Evolutionary conservation across 53 echinoderm and acorn worm genomes (phyloP).

Genomic region (Glandiceps talaboti): DNA sequence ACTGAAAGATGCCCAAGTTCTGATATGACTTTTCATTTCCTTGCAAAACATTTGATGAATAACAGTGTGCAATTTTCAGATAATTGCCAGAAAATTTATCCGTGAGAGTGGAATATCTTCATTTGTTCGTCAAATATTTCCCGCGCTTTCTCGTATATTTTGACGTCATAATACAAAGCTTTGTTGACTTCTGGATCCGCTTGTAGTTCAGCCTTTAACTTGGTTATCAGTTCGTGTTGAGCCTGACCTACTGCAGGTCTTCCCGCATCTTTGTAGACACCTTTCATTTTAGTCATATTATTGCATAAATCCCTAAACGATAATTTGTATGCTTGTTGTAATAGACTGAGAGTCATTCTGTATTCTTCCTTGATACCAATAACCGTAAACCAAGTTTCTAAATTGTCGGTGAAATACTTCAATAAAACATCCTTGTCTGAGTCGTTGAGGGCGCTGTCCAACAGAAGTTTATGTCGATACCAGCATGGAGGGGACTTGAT

Average conservation of each 20-base stretch:
- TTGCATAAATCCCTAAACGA: slow-evolving; percentile 36
- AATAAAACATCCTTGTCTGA: slow-evolving; percentile 31
- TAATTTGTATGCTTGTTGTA: slow-evolving; percentile 49
- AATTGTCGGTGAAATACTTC: slow-evolving; percentile 38
- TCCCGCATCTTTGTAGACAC: neutral
- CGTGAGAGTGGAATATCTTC: too few relatives aligned
- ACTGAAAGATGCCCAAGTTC: too few relatives aligned
- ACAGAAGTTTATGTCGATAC: slow-evolving; percentile 47
- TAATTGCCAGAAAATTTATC: too few relatives aligned
- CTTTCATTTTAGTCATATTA: slow-evolving; percentile 19
- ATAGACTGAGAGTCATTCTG: slow-evolving; percentile 52
- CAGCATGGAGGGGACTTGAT: slow-evolving; percentile 33
- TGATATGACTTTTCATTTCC: too few relatives aligned
- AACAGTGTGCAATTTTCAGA: too few relatives aligned
- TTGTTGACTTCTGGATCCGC: slow-evolving; percentile 28
- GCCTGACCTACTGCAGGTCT: slow-evolving; percentile 13
- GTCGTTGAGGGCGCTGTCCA: slow-evolving; percentile 25
- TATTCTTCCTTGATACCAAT: slow-evolving; percentile 66
- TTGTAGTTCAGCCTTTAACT: slow-evolving; percentile 27
- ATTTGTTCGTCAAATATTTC: slow-evolving; percentile 67
- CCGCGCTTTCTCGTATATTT: slow-evolving; percentile 51
- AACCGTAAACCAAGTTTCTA: slow-evolving; percentile 72
- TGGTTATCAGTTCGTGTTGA: slow-evolving; percentile 17
- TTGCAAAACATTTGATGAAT: too few relatives aligned
- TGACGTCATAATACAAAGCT: slow-evolving; percentile 45